Base-by-base conservation (phyloP, 2,113 vertebrate species). In the Bucco capensis region DNA sequence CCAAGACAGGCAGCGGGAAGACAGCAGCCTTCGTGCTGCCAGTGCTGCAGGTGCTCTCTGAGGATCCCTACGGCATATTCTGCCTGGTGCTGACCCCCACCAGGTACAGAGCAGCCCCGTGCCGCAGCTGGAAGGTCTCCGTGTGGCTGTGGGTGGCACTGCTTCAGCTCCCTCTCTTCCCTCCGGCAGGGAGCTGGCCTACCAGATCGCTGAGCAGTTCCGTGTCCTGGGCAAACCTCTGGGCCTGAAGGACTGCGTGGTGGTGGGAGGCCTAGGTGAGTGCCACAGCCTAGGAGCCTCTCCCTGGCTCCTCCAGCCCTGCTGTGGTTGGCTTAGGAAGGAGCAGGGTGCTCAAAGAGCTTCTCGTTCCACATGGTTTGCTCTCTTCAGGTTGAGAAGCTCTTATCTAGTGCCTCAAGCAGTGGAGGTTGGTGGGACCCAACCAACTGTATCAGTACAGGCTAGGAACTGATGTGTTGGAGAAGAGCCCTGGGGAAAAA, bases 171-270 rank as follows among this genome's bases (percentile, higher is more conserved):
- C 19, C 12, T 17, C 24, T 22, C 4, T 17, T 3, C 6, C 40
- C 3, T 3, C 53, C 25, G 27, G 23, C 96, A 99, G 99, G 95
- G 99, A 99, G 89, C 97, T 99, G 94, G 99, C 98, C 14, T 98
- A 98, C 92, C 99, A 99, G 98, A 99, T 99, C 7, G 98, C 99
- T 0, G 99, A 99, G 95, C 99, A 99, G 96, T 99, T 99, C 93
- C 96, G 98, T 2, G 98, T 98, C 47, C 96, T 99, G 88, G 99
- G 99, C 46, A 99, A 99, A 80, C 99, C 99, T 3, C 94, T 99
- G 23, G 98, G 98, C 47, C 95, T 99, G 78, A 98, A 97, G 85
- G 99, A 99, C 33, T 99, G 98, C 64, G 98, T 99, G 80, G 79
- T 99, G 11, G 99, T 99, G 5, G 99, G 99, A 2, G 99, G 99